Percentiles rank a stretch among this genome's conserved stretches.
These are phyloP conservation scores for Macrocentrus cingulum DNA, from an alignment of 1,140 invertebrate species.

Conservation along the genomic window DNA sequence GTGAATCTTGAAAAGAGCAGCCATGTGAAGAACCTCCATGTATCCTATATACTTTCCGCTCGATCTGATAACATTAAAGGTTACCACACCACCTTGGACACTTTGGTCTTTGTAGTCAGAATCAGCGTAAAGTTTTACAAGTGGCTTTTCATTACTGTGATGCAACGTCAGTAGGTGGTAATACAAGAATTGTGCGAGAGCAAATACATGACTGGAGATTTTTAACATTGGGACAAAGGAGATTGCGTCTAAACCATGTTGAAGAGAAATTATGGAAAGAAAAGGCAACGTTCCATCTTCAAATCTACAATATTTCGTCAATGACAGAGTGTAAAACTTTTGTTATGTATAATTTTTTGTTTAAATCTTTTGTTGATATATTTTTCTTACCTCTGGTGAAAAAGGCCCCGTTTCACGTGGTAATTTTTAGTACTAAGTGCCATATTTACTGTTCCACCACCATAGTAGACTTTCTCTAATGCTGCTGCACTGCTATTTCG, in stretches of 20 bases:
- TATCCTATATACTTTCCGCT: conserved; percentile 84
- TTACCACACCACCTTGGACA: conserved; percentile 82
- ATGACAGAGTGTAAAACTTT: no score
- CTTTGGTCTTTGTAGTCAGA: conserved; percentile 65
- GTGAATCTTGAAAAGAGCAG: conserved; percentile 82
- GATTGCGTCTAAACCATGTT: conserved; percentile 75
- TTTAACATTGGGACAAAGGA: conserved; percentile 68
- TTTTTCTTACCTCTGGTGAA: conserved; percentile 70
- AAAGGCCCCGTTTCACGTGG: conserved; percentile 66
- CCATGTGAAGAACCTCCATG: conserved; percentile 86
- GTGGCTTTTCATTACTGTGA: conserved; percentile 74
- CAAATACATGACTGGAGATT: conserved; percentile 76
- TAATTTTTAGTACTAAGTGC: conserved; percentile 70
- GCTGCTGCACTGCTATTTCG: conserved; percentile 66
- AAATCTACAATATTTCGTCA: no score
- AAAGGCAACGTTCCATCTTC: conserved; percentile 94
- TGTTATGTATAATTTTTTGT: background rate
- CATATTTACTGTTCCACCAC: conserved; percentile 88
- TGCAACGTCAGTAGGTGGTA: conserved; percentile 64
- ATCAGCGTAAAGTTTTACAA: conserved; percentile 75
- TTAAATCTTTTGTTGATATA: background rate
- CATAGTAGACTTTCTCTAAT: conserved; percentile 81
- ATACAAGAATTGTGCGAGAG: conserved; percentile 75
- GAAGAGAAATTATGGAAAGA: conserved; percentile 79
- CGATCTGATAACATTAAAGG: conserved; percentile 82